Evolutionary conservation across 2,888 invertebrate species (phyloP), one percentile per base, ranked within the genome.

Genomic region (Hemithea aestivaria): DNA sequence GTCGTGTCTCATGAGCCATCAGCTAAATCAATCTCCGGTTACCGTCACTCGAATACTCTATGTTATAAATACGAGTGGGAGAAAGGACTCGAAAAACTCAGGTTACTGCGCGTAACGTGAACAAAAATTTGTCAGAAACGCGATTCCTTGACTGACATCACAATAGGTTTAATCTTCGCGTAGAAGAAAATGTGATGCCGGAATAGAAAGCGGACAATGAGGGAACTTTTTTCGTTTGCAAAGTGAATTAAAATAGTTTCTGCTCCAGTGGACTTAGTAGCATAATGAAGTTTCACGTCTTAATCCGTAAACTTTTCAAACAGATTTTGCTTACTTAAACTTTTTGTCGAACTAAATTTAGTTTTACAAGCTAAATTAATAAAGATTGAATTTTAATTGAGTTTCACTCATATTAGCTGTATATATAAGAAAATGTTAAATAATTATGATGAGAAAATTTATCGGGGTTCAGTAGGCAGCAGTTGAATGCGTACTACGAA

Each of bases 161-260:
- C 77, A 82, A 81, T 78, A 68, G 69, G 66, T 77, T 79, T 81
- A 80, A 80, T 82, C 75, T 80, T 68, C 72, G 65, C 66, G 64
- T 59, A 56, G 66, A 62, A 57, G 66, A 71, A 73, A 73, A 69
- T 62, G 66, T 72, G 66, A 67, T 62, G 58, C 52, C 54, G 48
- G 58, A 66, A 60, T 59, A 58, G 59, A 65, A 65, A 57, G 58
- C 49, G 55, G 48, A 48, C 48, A 48, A 46, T 48, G 40, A 43
- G 39, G 36, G 33, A 38, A 37, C 27, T 38, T 48, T 48, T 47
- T 40, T 38, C 31, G 36, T 39, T 44, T 48, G 29, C 30, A 16
- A 40, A 35, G 23, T 38, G 38, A 41, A 38, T 40, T 42, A 42
- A 42, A 41, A 36, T 37, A 36, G 41, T 37, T 37, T 37, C 41